Evolutionary conservation across 1,140 invertebrate species (phyloP).

Genomic region (Camponotus vicinus): DNA sequence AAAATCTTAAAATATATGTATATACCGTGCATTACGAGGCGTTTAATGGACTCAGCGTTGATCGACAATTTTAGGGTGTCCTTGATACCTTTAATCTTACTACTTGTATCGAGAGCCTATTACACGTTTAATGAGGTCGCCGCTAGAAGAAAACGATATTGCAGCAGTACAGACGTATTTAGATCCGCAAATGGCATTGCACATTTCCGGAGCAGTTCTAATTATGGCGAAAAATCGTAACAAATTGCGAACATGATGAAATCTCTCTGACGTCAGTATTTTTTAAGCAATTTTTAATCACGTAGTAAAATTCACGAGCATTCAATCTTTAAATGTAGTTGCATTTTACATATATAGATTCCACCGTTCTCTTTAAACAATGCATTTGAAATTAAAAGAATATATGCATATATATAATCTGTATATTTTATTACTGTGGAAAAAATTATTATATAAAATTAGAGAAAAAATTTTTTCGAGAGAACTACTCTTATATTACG

Average conservation of each 20-base stretch:
- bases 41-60: conserved; percentile 22
- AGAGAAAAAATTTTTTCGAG: too few relatives aligned
- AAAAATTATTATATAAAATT: too few relatives aligned
- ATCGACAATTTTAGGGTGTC: conserved; percentile 62
- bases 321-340: neutral
- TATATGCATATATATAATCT: too few relatives aligned
- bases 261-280: neutral
- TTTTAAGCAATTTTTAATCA: neutral
- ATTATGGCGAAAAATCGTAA: neutral
- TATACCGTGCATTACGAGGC: neutral
- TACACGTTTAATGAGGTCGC: conserved; percentile 65
- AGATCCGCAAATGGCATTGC: conserved; percentile 9
- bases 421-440: too few relatives aligned
- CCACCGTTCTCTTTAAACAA: neutral
- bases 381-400: too few relatives aligned
- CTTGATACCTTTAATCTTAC: conserved; percentile 48
- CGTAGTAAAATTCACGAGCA: neutral
- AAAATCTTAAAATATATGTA: neutral
- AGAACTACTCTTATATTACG: too few relatives aligned
- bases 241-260: neutral
- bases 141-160: conserved; percentile 67
- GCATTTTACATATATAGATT: neutral
- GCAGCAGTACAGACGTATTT: conserved; percentile 60
- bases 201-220: neutral
- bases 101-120: conserved; percentile 60